phyloP scores from a whole-genome alignment of 1,140 invertebrate genomes.

The Solen grandis region DNA sequence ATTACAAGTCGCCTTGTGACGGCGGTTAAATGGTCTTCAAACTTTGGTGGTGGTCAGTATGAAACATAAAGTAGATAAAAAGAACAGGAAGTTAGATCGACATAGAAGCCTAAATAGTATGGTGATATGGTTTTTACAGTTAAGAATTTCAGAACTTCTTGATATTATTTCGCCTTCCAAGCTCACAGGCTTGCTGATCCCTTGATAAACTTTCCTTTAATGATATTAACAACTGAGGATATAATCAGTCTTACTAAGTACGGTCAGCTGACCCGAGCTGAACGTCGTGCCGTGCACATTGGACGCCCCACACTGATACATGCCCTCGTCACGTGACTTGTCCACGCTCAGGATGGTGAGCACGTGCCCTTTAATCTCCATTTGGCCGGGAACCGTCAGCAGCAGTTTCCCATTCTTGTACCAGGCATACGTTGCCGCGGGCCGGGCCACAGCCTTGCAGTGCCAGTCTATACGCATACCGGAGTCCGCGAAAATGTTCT shows the following conservation, averaged over 20 bases:
- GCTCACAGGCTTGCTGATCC: too few relatives aligned
- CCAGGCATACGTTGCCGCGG: conserved; percentile 43
- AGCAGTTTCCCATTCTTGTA: conserved; percentile 43
- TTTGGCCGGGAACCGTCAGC: background rate
- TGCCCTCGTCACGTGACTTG: conserved; percentile 82
- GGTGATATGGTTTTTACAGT: too few relatives aligned
- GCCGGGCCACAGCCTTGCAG: conserved; percentile 44
- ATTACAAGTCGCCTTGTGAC: too few relatives aligned
- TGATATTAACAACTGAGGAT: too few relatives aligned
- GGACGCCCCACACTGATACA: conserved; percentile 95
- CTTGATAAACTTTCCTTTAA: too few relatives aligned
- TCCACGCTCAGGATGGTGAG: conserved; percentile 27
- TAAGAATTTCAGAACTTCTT: too few relatives aligned
- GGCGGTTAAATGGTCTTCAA: too few relatives aligned
- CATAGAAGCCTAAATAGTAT: too few relatives aligned
- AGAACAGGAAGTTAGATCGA: too few relatives aligned
- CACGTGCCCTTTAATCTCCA: conserved; percentile 24
- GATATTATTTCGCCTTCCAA: too few relatives aligned
- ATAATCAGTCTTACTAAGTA: conserved; percentile 79
- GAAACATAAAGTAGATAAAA: too few relatives aligned
- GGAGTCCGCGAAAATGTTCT: conserved; percentile 25
- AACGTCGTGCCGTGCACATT: conserved; percentile 94
- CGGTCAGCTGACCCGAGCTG: conserved; percentile 93
- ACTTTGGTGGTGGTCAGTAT: too few relatives aligned
- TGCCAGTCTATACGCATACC: conserved; percentile 31